A percentile compares a stretch with the other conserved stretches of the same genome.
Conservation (phyloP, 2,888 invertebrate genomes). For the Pseudococcus longispinus region DNA sequence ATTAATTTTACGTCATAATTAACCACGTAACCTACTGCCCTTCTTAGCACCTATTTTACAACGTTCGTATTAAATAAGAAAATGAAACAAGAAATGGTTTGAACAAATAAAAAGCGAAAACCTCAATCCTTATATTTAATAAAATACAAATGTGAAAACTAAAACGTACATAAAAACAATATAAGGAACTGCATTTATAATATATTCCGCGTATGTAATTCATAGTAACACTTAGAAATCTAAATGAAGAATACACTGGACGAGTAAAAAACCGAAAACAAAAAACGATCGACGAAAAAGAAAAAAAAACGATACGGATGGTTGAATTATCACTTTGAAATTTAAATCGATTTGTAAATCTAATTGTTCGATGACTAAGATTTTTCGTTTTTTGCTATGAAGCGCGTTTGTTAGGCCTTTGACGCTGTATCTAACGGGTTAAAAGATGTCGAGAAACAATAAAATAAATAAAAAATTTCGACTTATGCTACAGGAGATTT, state of each 20-base stretch:
- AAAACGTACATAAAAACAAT: conserved; percentile 48
- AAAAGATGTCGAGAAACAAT: background rate
- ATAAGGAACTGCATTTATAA: conserved; percentile 41
- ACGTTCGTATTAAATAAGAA: no score
- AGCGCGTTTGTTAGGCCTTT: conserved; percentile 44
- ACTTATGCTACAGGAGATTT: background rate
- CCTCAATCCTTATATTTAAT: conserved; percentile 45
- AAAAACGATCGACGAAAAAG: background rate
- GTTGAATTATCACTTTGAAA: conserved; percentile 41
- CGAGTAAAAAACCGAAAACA: conserved; percentile 42
- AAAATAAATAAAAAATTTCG: background rate
- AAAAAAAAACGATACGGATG: conserved; percentile 38
- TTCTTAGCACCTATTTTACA: background rate
- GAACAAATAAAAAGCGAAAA: conserved; percentile 48
- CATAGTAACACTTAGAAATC: background rate
- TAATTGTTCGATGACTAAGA: conserved; percentile 4
- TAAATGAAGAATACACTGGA: background rate
- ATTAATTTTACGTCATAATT: background rate
- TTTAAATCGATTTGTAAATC: background rate
- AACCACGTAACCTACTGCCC: background rate
- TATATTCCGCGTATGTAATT: background rate
- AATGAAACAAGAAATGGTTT: background rate
- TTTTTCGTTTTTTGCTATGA: background rate
- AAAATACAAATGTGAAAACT: conserved; percentile 52
- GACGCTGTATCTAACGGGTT: background rate